phyloP scores from a whole-genome alignment of 2,113 vertebrate species.

The Takifugu flavidus region DNA sequence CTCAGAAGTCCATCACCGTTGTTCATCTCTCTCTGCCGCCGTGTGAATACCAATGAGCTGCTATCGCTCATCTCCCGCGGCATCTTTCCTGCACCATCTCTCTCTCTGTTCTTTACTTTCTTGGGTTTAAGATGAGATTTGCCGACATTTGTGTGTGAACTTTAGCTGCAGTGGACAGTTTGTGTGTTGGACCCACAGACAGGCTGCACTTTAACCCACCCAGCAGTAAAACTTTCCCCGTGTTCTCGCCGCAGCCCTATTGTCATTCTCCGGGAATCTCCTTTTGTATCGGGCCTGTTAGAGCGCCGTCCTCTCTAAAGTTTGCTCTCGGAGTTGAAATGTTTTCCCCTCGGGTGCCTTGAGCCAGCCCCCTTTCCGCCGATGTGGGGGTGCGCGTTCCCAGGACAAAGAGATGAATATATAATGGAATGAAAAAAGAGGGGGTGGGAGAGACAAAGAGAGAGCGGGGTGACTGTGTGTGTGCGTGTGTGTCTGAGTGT shows the following conservation, averaged over 20 bases:
- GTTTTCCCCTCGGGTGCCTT: conserved; percentile 53
- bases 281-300: conserved; percentile 39
- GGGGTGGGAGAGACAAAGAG: conserved; percentile 62
- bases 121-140: conserved; percentile 18
- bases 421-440: conserved; percentile 66
- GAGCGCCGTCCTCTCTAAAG: conserved; percentile 48
- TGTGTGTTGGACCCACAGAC: conserved; percentile 35
- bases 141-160: conserved; percentile 46
- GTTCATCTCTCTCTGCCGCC: conserved; percentile 24
- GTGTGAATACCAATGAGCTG: conserved; percentile 49
- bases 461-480: conserved; percentile 41
- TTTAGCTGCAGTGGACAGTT: conserved; percentile 5
- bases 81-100: no score
- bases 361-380: conserved; percentile 61
- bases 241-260: conserved; percentile 24
- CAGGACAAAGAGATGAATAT: conserved; percentile 76
- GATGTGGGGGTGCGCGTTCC: conserved; percentile 67
- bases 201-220: conserved; percentile 43
- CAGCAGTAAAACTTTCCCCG: conserved; percentile 23
- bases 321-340: conserved; percentile 65
- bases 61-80: conserved; percentile 43
- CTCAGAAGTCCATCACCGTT: conserved; percentile 11
- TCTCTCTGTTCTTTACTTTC: conserved; percentile 5
- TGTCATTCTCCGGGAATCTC: conserved; percentile 49
- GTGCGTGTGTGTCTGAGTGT: conserved; percentile 41